These are phyloP conservation scores for Tupaia tana DNA, from an alignment of 2,113 vertebrate genomes.

Conservation along the genomic window DNA sequence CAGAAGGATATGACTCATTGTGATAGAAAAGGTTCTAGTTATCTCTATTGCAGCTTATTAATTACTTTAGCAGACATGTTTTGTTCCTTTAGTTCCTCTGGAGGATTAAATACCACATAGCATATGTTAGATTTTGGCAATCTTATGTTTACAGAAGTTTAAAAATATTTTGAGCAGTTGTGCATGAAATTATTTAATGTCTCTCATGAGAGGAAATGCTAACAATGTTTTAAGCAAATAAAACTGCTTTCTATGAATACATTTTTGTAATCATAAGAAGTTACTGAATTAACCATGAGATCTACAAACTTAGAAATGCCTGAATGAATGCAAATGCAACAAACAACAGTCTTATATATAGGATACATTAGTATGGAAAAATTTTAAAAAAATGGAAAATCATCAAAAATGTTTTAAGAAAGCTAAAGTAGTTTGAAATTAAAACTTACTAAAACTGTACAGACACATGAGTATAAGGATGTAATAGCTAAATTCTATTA, in stretches of 20 bases:
- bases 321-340: constrained; percentile 74
- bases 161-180: constrained; percentile 88
- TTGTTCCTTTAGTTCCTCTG: constrained; percentile 84
- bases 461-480: neutral
- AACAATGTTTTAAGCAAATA: constrained; percentile 85
- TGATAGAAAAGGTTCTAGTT: constrained; percentile 83
- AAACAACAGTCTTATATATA: constrained; percentile 51
- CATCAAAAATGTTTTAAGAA: neutral
- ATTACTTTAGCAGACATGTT: constrained; percentile 87
- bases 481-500: neutral
- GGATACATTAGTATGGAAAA: constrained; percentile 59
- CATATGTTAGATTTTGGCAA: constrained; percentile 87
- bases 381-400: neutral
- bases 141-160: constrained; percentile 87
- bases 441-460: neutral
- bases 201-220: constrained; percentile 88
- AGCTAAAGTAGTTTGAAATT: neutral
- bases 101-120: constrained; percentile 84
- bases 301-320: constrained; percentile 81
- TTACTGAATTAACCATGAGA: constrained; percentile 77
- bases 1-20: constrained; percentile 84
- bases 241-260: constrained; percentile 84
- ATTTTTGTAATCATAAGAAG: constrained; percentile 87
- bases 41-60: constrained; percentile 85
- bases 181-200: constrained; percentile 89